Evolutionary conservation across 2,888 invertebrate species (phyloP), one percentile per base, ranked within the genome.

Genomic region (Brenthis daphne): DNA sequence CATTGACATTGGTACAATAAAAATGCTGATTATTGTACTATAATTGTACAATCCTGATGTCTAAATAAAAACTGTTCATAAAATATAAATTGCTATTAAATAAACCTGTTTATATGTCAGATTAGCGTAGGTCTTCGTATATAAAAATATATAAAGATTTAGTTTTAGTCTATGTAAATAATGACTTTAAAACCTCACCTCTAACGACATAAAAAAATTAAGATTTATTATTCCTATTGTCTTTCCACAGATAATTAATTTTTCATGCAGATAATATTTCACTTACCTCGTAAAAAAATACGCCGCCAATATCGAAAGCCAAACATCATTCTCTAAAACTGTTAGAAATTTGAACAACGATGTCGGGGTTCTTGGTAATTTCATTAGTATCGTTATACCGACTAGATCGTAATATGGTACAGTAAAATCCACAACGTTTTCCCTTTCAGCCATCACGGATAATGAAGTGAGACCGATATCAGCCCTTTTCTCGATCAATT

Each of bases 401-500:
- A 99, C 99, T 75, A 99, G 94, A 90, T 99, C 99, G 87, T 99
- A 99, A 86, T 98, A 99, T 0, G 99, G 99, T 0, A 99, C 98
- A 0, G 99, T 99, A 85, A 99, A 99, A 88, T 99, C 99, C 1
- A 99, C 98, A 0, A 99, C 98, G 81, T 97, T 98, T 88, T 99
- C 99, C 51, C 99, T 93, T 78, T 99, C 99, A 0, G 99, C 99
- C 98, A 99, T 99, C 0, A 99, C 99, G 0, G 98, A 98, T 83
- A 99, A 94, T 0, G 99, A 97, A 1, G 98, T 98, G 11, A 99
- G 87, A 0, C 97, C 99, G 75, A 99, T 98, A 83, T 99, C 99
- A 0, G 99, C 99, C 77, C 95, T 94, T 93, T 97, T 96, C 78
- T 97, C 96, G 67, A 96, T 95, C 29, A 97, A 88, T 80, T 96